Evolutionary conservation across 1,140 invertebrate genomes (phyloP).

Genomic region (Orchesella cincta): DNA sequence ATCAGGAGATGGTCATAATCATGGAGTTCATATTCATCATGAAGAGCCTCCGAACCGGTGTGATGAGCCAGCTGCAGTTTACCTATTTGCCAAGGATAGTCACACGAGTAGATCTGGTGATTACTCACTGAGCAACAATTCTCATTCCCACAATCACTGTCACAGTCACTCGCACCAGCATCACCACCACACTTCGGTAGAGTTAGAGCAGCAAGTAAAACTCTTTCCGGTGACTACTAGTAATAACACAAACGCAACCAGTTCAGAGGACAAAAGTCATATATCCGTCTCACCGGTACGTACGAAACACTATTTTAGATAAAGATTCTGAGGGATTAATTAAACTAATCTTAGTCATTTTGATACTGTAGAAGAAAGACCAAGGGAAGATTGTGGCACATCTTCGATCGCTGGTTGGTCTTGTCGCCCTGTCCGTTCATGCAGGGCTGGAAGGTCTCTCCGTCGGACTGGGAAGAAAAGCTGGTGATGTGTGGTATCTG

Average conservation of each 20-base stretch:
- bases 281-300: not conserved
- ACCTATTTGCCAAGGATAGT: conserved; percentile 48
- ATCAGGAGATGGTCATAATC: conserved; percentile 50
- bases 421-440: conserved; percentile 74
- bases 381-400: conserved; percentile 36
- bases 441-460: conserved; percentile 79
- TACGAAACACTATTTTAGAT: not conserved
- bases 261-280: not conserved
- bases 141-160: conserved; percentile 26
- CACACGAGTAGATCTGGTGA: conserved; percentile 17
- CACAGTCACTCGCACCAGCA: conserved; percentile 37
- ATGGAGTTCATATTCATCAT: conserved; percentile 50
- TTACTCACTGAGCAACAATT: not conserved
- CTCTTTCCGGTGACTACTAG: conserved; percentile 40
- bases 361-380: conserved; percentile 43
- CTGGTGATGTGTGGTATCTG: conserved; percentile 68
- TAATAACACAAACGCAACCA: not conserved
- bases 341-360: not conserved
- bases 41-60: conserved; percentile 50
- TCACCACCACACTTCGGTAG: conserved; percentile 15
- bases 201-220: conserved; percentile 44
- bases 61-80: conserved; percentile 51
- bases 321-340: not conserved
- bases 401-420: conserved; percentile 52
- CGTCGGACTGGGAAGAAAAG: conserved; percentile 65